A percentile compares a stretch with the other conserved stretches of the same genome.
Evolutionary conservation across 1,140 invertebrate genomes (phyloP).

Genomic region (Trichonephila clavata): DNA sequence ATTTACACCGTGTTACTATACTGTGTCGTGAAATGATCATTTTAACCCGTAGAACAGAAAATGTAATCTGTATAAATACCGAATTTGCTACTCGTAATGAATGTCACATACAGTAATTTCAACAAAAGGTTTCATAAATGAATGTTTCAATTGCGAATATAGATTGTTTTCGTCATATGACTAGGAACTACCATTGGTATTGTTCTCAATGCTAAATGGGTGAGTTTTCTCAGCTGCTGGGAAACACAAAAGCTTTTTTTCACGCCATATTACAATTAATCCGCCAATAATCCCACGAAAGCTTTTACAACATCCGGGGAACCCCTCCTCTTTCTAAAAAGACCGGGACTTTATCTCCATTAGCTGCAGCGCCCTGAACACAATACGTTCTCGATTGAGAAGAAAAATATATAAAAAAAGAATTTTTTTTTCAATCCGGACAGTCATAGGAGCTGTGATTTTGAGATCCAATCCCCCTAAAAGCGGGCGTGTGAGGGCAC

Average conservation of each 20-base stretch:
- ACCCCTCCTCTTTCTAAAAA: neutral
- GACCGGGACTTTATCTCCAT: constrained; percentile 25
- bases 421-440: neutral
- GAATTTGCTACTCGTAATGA: neutral
- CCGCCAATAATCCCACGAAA: constrained; percentile 56
- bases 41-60: too few species aligned
- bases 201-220: neutral
- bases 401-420: constrained; percentile 26
- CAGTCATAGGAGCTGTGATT: constrained; percentile 56
- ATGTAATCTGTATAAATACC: neutral
- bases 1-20: too few species aligned
- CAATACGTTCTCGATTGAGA: constrained; percentile 41
- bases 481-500: constrained; percentile 35
- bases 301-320: constrained; percentile 26
- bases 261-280: constrained; percentile 72
- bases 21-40: too few species aligned
- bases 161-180: neutral
- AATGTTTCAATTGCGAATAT: neutral
- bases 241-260: constrained; percentile 46
- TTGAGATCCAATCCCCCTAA: constrained; percentile 69
- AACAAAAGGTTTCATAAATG: neutral
- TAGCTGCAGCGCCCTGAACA: constrained; percentile 10
- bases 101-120: neutral
- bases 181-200: neutral
- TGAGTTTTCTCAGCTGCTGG: constrained; percentile 59